A percentile compares a stretch with the other conserved stretches of the same genome.
Evolutionary conservation across 2,113 vertebrate genomes (phyloP).

Genomic region (Philantomba maxwellii): DNA sequence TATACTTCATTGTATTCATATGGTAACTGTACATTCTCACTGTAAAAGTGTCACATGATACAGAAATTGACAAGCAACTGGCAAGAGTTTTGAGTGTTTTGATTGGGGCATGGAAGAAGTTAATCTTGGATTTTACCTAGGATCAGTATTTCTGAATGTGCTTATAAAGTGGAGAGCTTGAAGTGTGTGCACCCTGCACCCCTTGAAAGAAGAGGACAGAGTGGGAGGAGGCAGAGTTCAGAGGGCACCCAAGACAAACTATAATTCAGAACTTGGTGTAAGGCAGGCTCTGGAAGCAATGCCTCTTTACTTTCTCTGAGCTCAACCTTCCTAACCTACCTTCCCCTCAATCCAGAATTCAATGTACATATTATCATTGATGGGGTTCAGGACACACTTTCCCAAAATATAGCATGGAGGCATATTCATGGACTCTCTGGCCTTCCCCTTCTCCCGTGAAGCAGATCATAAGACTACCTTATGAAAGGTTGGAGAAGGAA

Average conservation of each 20-base stretch:
- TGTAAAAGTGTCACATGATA: neutral
- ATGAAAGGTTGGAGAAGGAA: neutral
- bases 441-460: neutral
- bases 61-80: neutral
- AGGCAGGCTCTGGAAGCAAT: neutral
- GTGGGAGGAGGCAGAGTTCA: neutral
- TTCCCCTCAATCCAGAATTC: constrained; percentile 1
- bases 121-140: neutral
- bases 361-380: neutral
- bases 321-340: neutral
- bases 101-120: neutral
- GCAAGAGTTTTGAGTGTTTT: neutral
- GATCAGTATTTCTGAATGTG: neutral
- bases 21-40: neutral
- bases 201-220: neutral
- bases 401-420: neutral
- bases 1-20: neutral
- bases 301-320: neutral
- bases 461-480: neutral
- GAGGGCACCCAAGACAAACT: neutral
- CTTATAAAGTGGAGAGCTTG: neutral
- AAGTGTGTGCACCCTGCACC: neutral
- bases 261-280: neutral
- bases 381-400: neutral
- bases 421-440: neutral